Percentiles rank a stretch among this genome's conserved stretches.
These are phyloP conservation scores for Acanthopleura granulata DNA, from an alignment of 2,888 invertebrate genomes.

Conservation along the genomic window DNA sequence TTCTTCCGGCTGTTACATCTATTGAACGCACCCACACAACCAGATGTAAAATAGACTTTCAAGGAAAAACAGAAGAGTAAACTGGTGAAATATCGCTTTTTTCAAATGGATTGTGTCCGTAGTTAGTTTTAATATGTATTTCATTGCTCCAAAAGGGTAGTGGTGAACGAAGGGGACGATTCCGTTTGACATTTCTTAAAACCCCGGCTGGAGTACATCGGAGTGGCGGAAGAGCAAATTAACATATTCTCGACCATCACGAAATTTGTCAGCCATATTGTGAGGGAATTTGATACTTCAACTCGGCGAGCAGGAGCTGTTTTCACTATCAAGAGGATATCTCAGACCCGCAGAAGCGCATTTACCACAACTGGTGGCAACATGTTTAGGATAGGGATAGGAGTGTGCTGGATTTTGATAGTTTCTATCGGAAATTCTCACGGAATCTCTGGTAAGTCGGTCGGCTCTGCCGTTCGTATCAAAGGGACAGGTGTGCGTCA, in stretches of 20 bases:
- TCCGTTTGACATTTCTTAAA: too few relatives aligned
- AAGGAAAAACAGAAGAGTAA: too few relatives aligned
- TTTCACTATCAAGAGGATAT: background rate
- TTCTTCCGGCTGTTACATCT: background rate
- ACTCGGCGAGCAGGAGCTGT: background rate
- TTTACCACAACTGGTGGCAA: background rate
- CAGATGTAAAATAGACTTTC: background rate
- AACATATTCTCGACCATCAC: conserved; percentile 26
- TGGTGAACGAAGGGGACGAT: too few relatives aligned
- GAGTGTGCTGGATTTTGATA: background rate
- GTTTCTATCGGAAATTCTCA: conserved; percentile 19
- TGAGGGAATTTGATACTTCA: background rate
- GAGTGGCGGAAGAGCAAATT: conserved; percentile 17
- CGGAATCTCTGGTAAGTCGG: conserved; percentile 28
- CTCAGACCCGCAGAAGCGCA: background rate
- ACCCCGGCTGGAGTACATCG: too few relatives aligned
- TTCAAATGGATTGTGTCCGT: too few relatives aligned
- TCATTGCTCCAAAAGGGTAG: too few relatives aligned
- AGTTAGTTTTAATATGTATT: too few relatives aligned
- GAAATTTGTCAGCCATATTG: conserved; percentile 29
- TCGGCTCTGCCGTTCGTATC: conserved; percentile 24
- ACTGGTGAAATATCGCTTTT: too few relatives aligned
- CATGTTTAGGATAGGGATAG: conserved; percentile 1
- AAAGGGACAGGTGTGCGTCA: background rate
- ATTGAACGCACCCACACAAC: background rate